phyloP scores from a whole-genome alignment of 2,113 vertebrate genomes.

The Tachycineta bicolor region DNA sequence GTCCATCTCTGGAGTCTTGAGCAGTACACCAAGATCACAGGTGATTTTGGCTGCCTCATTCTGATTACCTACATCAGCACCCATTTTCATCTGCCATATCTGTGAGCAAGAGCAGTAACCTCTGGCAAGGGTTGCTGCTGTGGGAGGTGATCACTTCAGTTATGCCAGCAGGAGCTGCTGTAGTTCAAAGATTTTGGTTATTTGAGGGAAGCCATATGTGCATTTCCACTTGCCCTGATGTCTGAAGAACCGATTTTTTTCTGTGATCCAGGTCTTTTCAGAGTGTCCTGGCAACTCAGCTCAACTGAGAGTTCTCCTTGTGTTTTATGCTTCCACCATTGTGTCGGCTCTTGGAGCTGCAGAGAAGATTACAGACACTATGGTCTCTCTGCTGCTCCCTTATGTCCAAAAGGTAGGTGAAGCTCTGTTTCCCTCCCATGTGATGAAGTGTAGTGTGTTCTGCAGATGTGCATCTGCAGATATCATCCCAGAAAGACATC shows the following conservation, averaged over 20 bases:
- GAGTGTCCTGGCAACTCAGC: slow-evolving; percentile 68
- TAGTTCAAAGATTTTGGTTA: background rate
- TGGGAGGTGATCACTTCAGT: background rate
- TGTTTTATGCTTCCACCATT: slow-evolving; percentile 91
- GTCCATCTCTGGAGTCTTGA: background rate
- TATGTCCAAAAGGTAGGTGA: slow-evolving; percentile 88
- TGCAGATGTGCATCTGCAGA: background rate
- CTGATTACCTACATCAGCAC: background rate
- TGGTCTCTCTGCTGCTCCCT: slow-evolving; percentile 89
- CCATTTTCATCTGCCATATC: background rate
- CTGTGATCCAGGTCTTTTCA: slow-evolving; percentile 80
- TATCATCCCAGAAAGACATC: background rate
- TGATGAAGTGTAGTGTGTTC: background rate
- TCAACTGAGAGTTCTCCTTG: slow-evolving; percentile 89
- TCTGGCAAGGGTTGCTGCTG: background rate
- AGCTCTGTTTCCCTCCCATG: background rate
- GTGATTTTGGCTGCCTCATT: background rate
- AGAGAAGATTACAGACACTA: slow-evolving; percentile 78
- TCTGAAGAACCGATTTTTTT: background rate
- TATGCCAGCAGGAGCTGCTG: background rate
- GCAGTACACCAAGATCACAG: background rate
- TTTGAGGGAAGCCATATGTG: background rate
- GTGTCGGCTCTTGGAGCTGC: slow-evolving; percentile 83
- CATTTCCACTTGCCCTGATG: background rate
- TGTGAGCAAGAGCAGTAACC: background rate